phyloP scores from a whole-genome alignment of 2,888 invertebrate species.

The Apocheima hispidaria region DNA sequence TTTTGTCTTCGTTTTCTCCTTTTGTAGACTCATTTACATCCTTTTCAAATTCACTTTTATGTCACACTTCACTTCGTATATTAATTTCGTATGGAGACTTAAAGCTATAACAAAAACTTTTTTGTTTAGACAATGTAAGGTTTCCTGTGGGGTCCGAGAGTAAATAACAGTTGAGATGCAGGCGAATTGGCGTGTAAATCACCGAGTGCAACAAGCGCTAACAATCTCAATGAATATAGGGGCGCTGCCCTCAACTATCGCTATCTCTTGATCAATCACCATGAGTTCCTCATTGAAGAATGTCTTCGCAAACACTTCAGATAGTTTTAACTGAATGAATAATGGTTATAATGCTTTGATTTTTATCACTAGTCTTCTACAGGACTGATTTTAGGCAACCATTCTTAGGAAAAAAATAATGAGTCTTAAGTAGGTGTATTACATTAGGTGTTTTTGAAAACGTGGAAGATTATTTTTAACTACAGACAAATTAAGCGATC shows the following conservation, averaged over 20 bases:
- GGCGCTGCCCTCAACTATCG: conserved; percentile 65
- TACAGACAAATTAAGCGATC: neutral
- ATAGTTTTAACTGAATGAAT: conserved; percentile 1
- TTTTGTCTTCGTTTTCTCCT: conserved; percentile 67
- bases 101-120: conserved; percentile 9
- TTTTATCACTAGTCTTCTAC: neutral
- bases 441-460: neutral
- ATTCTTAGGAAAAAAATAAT: neutral
- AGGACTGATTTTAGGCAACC: neutral
- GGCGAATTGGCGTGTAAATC: conserved; percentile 75
- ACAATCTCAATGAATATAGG: conserved; percentile 72
- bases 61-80: conserved; percentile 20
- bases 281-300: conserved; percentile 20
- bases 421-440: neutral
- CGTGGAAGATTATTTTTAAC: neutral
- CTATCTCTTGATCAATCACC: conserved; percentile 33
- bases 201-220: conserved; percentile 64
- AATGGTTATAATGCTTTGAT: neutral
- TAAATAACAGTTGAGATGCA: conserved; percentile 53
- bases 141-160: conserved; percentile 46
- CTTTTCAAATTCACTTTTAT: conserved; percentile 41
- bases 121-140: conserved; percentile 24
- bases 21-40: conserved; percentile 73
- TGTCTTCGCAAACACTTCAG: conserved; percentile 12
- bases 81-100: conserved; percentile 2